phyloP scores from a whole-genome alignment of 1,140 invertebrate genomes.

The Sesamia nonagrioides region DNA sequence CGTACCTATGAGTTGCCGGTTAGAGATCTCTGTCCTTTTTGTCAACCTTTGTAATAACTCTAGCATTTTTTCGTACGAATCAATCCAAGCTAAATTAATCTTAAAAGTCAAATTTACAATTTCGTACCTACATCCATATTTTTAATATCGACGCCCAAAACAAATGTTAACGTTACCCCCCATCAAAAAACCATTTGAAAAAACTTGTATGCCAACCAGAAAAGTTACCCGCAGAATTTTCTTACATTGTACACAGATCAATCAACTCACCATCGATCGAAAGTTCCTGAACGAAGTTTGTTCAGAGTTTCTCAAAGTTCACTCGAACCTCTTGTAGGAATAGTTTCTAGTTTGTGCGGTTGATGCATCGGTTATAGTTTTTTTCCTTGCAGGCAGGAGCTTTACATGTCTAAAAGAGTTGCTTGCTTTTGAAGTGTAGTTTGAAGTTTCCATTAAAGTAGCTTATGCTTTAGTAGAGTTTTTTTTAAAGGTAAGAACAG shows the following conservation, averaged over 20 bases:
- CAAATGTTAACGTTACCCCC: background rate
- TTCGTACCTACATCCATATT: too few relatives aligned
- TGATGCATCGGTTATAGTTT: slow-evolving; percentile 30
- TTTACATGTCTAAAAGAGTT: background rate
- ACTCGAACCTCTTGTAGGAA: background rate
- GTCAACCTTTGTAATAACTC: too few relatives aligned
- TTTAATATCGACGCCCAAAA: too few relatives aligned
- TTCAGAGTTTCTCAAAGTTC: slow-evolving; percentile 30
- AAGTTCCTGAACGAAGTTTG: slow-evolving; percentile 25
- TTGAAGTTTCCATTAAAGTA: background rate
- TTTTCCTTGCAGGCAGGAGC: background rate
- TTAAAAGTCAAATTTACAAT: too few relatives aligned
- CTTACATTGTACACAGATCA: slow-evolving; percentile 28
- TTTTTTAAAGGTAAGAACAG: background rate
- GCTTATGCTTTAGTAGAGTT: background rate
- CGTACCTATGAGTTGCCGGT: too few relatives aligned
- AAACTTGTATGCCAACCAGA: background rate
- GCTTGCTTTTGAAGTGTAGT: background rate
- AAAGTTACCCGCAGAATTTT: slow-evolving; percentile 6
- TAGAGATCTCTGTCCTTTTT: too few relatives aligned
- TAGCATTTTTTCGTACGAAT: too few relatives aligned
- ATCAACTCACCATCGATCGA: slow-evolving; percentile 29
- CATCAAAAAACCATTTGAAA: background rate
- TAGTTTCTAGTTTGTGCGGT: background rate
- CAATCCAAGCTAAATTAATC: too few relatives aligned